phyloP scores from a whole-genome alignment of 2,888 invertebrate genomes.

The Bunonema sp. region DNA sequence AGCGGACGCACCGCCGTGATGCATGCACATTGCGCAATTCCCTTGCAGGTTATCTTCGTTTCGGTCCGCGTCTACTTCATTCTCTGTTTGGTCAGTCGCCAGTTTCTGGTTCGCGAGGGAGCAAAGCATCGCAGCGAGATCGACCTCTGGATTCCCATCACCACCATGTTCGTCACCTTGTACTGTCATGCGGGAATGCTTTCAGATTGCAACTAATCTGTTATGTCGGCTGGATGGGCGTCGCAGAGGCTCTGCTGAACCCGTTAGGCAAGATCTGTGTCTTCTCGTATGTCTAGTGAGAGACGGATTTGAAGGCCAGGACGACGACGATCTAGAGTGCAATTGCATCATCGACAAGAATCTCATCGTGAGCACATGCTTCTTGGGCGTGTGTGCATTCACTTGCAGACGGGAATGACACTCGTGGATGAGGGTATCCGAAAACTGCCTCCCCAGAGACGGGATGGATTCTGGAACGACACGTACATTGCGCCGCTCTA shows the following conservation, averaged over 20 bases:
- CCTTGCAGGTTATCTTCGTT: constrained; percentile 15
- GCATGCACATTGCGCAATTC: no score
- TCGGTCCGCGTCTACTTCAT: constrained; percentile 23
- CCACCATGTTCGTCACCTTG: no score
- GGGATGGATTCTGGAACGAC: constrained; percentile 27
- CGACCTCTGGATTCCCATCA: constrained; percentile 32
- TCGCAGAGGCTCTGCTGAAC: constrained; percentile 36
- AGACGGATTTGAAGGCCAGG: no score
- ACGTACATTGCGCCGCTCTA: constrained; percentile 28
- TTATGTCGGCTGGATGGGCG: constrained; percentile 19
- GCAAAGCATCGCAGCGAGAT: no score
- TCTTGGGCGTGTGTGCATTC: background rate
- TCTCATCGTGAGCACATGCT: constrained; percentile 19
- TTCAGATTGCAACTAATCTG: no score
- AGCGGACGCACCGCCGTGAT: no score
- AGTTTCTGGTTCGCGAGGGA: constrained; percentile 26
- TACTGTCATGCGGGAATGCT: no score
- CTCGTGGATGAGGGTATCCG: constrained; percentile 11
- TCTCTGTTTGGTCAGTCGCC: constrained; percentile 19
- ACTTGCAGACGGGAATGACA: constrained; percentile 4
- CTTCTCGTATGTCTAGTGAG: no score
- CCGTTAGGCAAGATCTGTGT: constrained; percentile 19
- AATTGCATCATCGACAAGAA: constrained; percentile 40
- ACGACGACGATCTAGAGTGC: constrained; percentile 24
- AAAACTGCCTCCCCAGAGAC: constrained; percentile 16